Percentiles rank a stretch among this genome's conserved stretches.
These are phyloP conservation scores for Blennius ocellaris DNA, from an alignment of 2,113 vertebrate genomes.

Conservation along the genomic window DNA sequence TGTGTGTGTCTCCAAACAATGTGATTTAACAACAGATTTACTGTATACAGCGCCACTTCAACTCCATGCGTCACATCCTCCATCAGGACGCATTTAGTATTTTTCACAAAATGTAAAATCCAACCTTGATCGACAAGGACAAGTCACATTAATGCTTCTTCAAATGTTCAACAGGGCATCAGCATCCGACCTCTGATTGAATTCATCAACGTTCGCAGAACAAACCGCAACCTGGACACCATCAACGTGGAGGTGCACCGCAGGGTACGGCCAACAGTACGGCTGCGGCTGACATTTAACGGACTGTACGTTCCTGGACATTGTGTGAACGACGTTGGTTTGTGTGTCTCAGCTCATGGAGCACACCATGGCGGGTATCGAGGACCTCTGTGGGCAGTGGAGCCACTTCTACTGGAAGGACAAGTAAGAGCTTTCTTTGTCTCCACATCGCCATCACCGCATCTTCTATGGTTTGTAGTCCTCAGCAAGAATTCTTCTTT, in stretches of 20 bases:
- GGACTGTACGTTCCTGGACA: neutral
- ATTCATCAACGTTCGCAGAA: constrained; percentile 92
- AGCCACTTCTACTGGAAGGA: constrained; percentile 98
- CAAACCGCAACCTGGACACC: constrained; percentile 91
- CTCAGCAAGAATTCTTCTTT: neutral
- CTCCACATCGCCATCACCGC: neutral
- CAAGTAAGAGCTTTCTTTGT: constrained; percentile 85
- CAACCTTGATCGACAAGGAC: too few relatives aligned
- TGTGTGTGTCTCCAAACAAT: neutral
- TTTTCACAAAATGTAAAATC: too few relatives aligned
- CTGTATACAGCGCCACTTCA: neutral
- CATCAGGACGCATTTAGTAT: neutral
- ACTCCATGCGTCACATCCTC: neutral
- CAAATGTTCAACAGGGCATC: constrained; percentile 87
- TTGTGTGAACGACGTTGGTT: neutral
- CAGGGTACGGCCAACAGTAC: constrained; percentile 83
- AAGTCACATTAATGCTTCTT: neutral
- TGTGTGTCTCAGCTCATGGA: constrained; percentile 90
- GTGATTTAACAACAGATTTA: neutral
- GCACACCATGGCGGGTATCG: constrained; percentile 93
- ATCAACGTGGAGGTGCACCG: constrained; percentile 94
- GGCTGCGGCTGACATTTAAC: too few relatives aligned
- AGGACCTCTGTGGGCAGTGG: constrained; percentile 98
- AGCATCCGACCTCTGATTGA: constrained; percentile 95
- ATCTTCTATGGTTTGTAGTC: neutral